Conservation (phyloP, 1,140 invertebrate species). For the Cepaea nemoralis region DNA sequence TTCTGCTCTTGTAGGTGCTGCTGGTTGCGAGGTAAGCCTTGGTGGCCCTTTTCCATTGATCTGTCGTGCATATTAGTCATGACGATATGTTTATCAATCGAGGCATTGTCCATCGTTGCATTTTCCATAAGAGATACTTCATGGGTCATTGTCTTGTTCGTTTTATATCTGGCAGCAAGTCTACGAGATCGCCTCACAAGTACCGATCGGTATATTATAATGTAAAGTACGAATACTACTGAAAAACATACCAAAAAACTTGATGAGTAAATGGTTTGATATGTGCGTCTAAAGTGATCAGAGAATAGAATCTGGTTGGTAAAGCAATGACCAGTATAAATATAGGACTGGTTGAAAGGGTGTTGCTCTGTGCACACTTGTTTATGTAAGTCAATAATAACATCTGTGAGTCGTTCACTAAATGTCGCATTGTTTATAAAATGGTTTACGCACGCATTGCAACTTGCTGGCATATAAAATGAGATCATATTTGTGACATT, state of each 20-base stretch:
- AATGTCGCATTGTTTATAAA: neutral
- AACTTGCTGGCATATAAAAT: neutral
- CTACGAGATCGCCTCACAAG: conserved; percentile 53
- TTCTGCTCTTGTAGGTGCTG: neutral
- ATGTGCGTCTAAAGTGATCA: conserved; percentile 52
- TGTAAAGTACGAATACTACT: conserved; percentile 62
- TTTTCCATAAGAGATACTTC: conserved; percentile 54
- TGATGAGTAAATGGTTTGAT: conserved; percentile 62
- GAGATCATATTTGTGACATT: conserved; percentile 6
- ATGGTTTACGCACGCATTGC: neutral
- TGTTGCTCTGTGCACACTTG: neutral
- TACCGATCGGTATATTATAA: conserved; percentile 61
- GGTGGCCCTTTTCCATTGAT: neutral
- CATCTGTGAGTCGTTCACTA: neutral
- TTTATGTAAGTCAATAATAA: neutral
- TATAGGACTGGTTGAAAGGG: conserved; percentile 2
- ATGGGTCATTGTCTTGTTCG: conserved; percentile 46
- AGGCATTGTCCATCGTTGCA: conserved; percentile 38
- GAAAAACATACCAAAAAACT: conserved; percentile 59
- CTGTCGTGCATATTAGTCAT: neutral
- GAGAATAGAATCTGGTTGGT: conserved; percentile 50
- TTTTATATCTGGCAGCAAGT: conserved; percentile 50
- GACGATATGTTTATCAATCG: conserved; percentile 34
- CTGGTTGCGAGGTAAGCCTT: neutral
- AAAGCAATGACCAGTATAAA: conserved; percentile 54